Conservation (phyloP, 2,888 invertebrate genomes). For the Physocephala rufipes region DNA sequence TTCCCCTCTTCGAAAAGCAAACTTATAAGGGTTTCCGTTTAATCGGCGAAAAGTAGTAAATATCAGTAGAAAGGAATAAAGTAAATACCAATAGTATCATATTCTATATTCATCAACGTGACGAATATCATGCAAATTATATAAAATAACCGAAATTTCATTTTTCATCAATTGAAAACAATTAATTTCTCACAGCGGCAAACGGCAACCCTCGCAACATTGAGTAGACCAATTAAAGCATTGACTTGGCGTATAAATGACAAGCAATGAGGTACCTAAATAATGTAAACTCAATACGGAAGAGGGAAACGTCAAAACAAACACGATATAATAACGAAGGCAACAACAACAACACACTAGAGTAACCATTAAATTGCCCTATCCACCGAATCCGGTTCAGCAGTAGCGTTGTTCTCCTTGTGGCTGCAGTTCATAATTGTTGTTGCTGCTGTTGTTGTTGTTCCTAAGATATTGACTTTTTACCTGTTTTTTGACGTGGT, state of each 20-base stretch:
- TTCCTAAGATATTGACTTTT: background rate
- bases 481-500: background rate
- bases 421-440: background rate
- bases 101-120: too few species aligned
- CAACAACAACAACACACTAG: conserved; percentile 48
- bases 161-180: too few species aligned
- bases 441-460: conserved; percentile 14
- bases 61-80: too few species aligned
- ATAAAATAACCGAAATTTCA: too few species aligned
- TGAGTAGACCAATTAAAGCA: conserved; percentile 37
- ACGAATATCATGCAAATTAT: too few species aligned
- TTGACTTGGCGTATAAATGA: conserved; percentile 54
- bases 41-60: too few species aligned
- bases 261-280: conserved; percentile 60
- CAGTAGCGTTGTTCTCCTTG: too few species aligned
- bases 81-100: too few species aligned
- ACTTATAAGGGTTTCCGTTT: too few species aligned
- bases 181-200: too few species aligned
- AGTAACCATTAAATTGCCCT: conserved; percentile 23
- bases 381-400: background rate
- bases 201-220: conserved; percentile 41
- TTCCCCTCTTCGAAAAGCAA: too few species aligned
- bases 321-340: conserved; percentile 12
- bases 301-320: conserved; percentile 58
- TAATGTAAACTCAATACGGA: conserved; percentile 61